Evolutionary conservation across 2,888 invertebrate species (phyloP).

Genomic region (Athetis lepigone): DNA sequence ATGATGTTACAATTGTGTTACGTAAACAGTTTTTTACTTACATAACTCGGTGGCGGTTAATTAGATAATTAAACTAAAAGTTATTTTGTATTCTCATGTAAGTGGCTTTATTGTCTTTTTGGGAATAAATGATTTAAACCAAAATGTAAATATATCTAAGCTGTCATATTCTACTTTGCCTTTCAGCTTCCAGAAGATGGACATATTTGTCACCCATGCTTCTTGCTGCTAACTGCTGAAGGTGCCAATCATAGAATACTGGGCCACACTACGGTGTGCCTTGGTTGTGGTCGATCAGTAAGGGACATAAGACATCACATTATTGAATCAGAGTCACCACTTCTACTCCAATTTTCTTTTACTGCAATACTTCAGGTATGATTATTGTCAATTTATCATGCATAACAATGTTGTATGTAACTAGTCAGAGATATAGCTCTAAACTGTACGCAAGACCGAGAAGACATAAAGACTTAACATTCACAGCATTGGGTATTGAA

Average conservation of each 20-base stretch:
- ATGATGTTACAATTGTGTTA: too few species aligned
- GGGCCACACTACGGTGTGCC: conserved; percentile 4
- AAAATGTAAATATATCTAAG: neutral
- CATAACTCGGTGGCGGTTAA: too few species aligned
- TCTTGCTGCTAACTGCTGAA: neutral
- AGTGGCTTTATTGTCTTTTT: too few species aligned
- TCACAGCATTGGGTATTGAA: neutral
- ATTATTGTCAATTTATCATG: conserved; percentile 10
- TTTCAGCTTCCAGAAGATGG: conserved; percentile 7
- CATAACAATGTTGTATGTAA: neutral
- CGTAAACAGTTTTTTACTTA: too few species aligned
- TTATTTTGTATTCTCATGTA: too few species aligned
- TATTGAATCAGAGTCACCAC: neutral
- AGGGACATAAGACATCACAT: conserved; percentile 10
- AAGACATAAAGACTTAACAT: conserved; percentile 4
- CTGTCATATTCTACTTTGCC: neutral
- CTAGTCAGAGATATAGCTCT: neutral
- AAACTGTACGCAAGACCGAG: neutral
- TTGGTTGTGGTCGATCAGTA: conserved; percentile 7
- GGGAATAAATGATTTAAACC: too few species aligned
- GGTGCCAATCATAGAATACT: conserved; percentile 1
- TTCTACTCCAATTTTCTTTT: conserved; percentile 7
- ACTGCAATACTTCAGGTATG: conserved; percentile 10
- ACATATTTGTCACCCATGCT: conserved; percentile 6
- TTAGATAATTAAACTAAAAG: too few species aligned